A percentile compares a stretch with the other conserved stretches of the same genome.
Evolutionary conservation across 2,888 invertebrate genomes (phyloP).

Genomic region (Artemia sp.): DNA sequence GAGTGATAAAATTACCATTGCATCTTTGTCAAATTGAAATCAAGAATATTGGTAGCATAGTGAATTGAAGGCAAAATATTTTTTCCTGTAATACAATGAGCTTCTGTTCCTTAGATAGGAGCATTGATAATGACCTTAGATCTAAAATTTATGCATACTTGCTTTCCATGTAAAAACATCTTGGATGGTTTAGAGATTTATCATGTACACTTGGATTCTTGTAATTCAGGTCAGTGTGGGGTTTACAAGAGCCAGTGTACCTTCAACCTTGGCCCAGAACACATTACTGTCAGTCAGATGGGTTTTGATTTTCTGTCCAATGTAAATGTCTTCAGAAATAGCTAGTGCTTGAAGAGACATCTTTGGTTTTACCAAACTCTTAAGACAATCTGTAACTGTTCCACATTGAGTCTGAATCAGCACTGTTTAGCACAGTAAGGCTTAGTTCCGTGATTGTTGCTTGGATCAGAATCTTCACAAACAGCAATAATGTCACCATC

Average conservation of each 20-base stretch:
- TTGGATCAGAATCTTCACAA: too few species aligned
- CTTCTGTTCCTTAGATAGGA: too few species aligned
- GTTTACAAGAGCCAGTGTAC: not conserved
- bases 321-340: not conserved
- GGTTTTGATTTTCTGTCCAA: not conserved
- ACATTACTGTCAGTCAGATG: not conserved
- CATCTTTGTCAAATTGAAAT: not conserved
- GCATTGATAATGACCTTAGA: too few species aligned
- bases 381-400: not conserved
- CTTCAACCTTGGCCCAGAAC: not conserved
- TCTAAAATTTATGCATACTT: too few species aligned
- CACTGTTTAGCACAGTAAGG: not conserved
- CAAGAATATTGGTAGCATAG: not conserved
- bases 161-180: not conserved
- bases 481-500: too few species aligned
- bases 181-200: not conserved
- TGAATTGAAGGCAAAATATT: not conserved
- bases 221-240: not conserved
- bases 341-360: not conserved
- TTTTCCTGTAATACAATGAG: too few species aligned
- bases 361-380: not conserved
- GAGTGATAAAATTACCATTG: not conserved
- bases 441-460: not conserved
- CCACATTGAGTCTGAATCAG: not conserved
- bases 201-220: not conserved